Evolutionary conservation across 2,888 invertebrate species (phyloP).

Genomic region (Ormyrus rosae): DNA sequence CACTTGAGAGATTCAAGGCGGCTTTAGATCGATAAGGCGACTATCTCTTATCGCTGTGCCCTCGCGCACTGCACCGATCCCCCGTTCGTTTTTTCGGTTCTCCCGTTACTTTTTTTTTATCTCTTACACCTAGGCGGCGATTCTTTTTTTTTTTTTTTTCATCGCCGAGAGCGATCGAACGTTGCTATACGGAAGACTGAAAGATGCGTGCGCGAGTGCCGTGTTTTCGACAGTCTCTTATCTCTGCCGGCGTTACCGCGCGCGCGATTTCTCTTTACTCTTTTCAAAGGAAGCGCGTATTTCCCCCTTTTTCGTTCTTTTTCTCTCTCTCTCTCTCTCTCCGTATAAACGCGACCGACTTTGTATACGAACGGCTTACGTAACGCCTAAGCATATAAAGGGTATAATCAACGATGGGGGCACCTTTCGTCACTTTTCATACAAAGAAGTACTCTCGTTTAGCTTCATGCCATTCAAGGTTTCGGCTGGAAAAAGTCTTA

Average conservation of each 20-base stretch:
- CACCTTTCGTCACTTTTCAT: slow-evolving; percentile 25
- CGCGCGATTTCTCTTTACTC: slow-evolving; percentile 2
- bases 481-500: not conserved
- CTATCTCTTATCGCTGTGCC: slow-evolving; percentile 15
- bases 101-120: slow-evolving; percentile 1
- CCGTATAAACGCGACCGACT: not conserved
- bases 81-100: not conserved
- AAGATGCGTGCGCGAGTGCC: not conserved
- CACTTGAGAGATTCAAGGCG: slow-evolving; percentile 27
- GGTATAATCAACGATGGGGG: slow-evolving; percentile 22
- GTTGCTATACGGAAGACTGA: not conserved
- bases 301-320: not conserved
- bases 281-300: slow-evolving; percentile 12
- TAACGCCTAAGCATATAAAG: slow-evolving; percentile 39
- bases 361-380: slow-evolving; percentile 31
- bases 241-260: slow-evolving; percentile 8
- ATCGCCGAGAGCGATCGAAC: not conserved
- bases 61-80: slow-evolving; percentile 15
- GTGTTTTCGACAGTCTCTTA: not conserved
- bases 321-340: too few relatives aligned
- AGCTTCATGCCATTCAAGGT: not conserved
- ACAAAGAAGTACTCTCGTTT: not conserved
- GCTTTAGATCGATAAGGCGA: slow-evolving; percentile 46
- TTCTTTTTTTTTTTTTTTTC: slow-evolving; percentile 1
- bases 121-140: not conserved